Evolutionary conservation across 2,888 invertebrate species (phyloP).

Genomic region (Cepaea hortensis): DNA sequence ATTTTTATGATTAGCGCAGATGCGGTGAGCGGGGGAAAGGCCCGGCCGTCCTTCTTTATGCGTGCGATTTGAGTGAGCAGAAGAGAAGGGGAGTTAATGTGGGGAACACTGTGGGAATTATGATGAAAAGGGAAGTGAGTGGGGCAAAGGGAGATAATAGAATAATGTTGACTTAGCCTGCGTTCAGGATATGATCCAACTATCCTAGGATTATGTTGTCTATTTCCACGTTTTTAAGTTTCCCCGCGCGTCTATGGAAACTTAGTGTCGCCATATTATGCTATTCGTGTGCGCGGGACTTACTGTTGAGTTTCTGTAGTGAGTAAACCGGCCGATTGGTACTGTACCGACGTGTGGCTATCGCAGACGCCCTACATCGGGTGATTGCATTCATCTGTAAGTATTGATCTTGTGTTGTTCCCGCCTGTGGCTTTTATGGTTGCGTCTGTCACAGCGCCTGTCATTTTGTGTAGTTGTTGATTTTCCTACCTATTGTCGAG

Average conservation of each 20-base stretch:
- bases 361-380: neutral
- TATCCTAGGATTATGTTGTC: conserved; percentile 6
- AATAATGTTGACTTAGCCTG: conserved; percentile 11
- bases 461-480: neutral
- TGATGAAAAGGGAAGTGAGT: conserved; percentile 8
- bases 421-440: neutral
- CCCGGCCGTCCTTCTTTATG: neutral
- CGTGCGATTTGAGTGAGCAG: conserved; percentile 30
- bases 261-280: neutral
- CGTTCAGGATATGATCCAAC: conserved; percentile 7
- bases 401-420: conserved; percentile 13
- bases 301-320: neutral
- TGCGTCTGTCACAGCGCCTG: too few relatives aligned
- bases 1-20: conserved; percentile 34
- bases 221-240: neutral
- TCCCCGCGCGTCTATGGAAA: neutral
- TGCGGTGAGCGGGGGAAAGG: conserved; percentile 23
- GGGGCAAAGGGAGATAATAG: neutral
- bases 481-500: too few relatives aligned
- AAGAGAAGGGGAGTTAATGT: neutral
- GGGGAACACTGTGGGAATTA: conserved; percentile 12
- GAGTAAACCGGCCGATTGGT: neutral
- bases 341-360: neutral
- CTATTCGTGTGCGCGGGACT: neutral
- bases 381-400: conserved; percentile 17